Evolutionary conservation across 2,113 vertebrate genomes (phyloP), one percentile per base, ranked within the genome.

Genomic region (Agelaius tricolor): DNA sequence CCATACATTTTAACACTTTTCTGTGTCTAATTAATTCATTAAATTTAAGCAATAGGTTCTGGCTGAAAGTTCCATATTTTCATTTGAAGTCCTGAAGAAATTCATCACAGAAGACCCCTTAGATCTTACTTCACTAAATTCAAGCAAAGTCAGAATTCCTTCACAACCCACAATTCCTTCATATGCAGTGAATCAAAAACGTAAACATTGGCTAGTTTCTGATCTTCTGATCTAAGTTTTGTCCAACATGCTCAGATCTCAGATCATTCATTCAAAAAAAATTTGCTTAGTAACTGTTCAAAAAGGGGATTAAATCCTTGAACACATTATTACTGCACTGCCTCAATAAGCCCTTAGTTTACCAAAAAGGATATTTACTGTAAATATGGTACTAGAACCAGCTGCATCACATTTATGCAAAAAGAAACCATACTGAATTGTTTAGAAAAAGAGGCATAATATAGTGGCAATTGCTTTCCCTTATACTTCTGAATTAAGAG

Each of bases 391-490:
- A 87, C 96, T 97, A 84, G 71, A 97, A 95, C 88, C 98, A 98
- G 97, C 96, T 98, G 98, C 93, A 96, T 95, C 88, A 94, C 93
- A 98, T 98, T 98, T 98, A 88, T 95, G 93, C 93, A 94, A 79
- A 94, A 96, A 89, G 82, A 93, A 87, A 97, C 94, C 98, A 98
- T 97, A 93, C 92, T 97, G 97, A 92, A 98, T 96, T 98, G 96
- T 96, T 98, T 98, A 98, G 97, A 96, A 94, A 94, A 96, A 93
- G 94, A 96, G 83, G 79, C 55, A 96, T 96, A 98, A 97, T 98
- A 96, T 96, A 97, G 91, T 95, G 86, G 87, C 27, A 23, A 97
- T 94, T 96, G 93, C 96, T 95, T 97, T 97, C 73, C 83, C 83
- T 90, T 96, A 63, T 96, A 95, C 74, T 96, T 97, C 95, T 97